phyloP scores from a whole-genome alignment of 2,797 vertebrate species.

The Macropodus opercularis region DNA sequence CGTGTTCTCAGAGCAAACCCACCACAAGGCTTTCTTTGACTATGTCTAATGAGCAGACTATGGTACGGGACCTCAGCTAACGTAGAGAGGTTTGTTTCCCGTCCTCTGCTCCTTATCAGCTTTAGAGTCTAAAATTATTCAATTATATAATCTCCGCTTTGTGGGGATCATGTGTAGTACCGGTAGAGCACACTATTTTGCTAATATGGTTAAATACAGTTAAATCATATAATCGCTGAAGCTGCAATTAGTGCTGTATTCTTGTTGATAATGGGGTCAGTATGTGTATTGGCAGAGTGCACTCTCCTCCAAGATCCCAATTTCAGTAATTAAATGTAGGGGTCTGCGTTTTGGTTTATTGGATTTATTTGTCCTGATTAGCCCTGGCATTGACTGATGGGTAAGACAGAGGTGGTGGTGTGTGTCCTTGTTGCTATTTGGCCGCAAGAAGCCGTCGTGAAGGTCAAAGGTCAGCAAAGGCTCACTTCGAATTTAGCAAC shows the following conservation, averaged over 20 bases:
- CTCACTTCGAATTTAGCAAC: conserved; percentile 7
- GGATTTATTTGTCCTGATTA: conserved; percentile 74
- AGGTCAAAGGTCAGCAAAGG: conserved; percentile 37
- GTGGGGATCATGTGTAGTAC: conserved; percentile 46
- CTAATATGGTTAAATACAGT: conserved; percentile 79
- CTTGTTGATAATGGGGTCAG: conserved; percentile 64
- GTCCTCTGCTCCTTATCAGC: conserved; percentile 51
- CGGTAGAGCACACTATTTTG: conserved; percentile 51
- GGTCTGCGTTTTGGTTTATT: conserved; percentile 77
- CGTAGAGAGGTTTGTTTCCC: conserved; percentile 47
- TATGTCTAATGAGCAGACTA: conserved; percentile 70
- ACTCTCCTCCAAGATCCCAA: conserved; percentile 58
- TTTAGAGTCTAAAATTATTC: conserved; percentile 63
- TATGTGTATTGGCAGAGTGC: conserved; percentile 61
- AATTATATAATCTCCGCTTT: conserved; percentile 72
- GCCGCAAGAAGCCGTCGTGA: conserved; percentile 7
- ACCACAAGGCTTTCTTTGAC: conserved; percentile 76
- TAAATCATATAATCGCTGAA: conserved; percentile 73
- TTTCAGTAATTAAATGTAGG: conserved; percentile 75
- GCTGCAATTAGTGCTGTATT: conserved; percentile 65
- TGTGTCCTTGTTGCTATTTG: conserved; percentile 34
- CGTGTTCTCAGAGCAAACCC: conserved; percentile 55
- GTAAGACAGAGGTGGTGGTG: conserved; percentile 63
- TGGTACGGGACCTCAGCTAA: conserved; percentile 50
- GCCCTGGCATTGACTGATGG: conserved; percentile 65